phyloP scores from a whole-genome alignment of 2,888 invertebrate species.

The Trichogramma evanescens region DNA sequence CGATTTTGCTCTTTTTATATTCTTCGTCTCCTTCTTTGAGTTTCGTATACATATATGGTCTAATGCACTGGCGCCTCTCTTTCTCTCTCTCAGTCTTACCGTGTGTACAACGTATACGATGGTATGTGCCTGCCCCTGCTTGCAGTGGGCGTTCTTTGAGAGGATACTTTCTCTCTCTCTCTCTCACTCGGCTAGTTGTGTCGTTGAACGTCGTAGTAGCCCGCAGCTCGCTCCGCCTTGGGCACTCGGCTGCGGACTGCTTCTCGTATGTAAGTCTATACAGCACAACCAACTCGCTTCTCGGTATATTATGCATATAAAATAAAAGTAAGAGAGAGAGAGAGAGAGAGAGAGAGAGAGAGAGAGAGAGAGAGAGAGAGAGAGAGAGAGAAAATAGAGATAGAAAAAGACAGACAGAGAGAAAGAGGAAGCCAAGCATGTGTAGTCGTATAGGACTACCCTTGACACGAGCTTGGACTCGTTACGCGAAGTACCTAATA shows the following conservation, averaged over 20 bases:
- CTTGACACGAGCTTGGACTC: constrained; percentile 13
- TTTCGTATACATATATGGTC: no score
- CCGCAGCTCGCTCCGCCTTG: constrained; percentile 39
- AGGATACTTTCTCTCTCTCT: not conserved
- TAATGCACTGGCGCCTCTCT: not conserved
- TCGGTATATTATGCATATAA: not conserved
- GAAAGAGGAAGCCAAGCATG: not conserved
- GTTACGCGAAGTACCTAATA: not conserved
- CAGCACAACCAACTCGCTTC: not conserved
- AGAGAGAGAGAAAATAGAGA: not conserved
- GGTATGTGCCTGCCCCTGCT: constrained; percentile 20
- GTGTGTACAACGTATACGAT: no score
- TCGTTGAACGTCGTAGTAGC: constrained; percentile 24
- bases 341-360: not conserved
- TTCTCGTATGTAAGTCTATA: no score
- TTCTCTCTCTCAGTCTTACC: not conserved
- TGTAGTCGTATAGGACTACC: not conserved
- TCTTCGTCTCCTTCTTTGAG: no score
- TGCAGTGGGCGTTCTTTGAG: constrained; percentile 40
- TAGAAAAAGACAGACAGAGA: not conserved
- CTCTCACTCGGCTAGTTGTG: constrained; percentile 25
- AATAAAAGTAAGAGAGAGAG: not conserved
- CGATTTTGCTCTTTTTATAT: no score
- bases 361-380: not conserved
- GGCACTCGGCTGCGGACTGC: not conserved